These are phyloP conservation scores for Platerodrilus igneus DNA, from an alignment of 2,888 invertebrate species.

Conservation along the genomic window DNA sequence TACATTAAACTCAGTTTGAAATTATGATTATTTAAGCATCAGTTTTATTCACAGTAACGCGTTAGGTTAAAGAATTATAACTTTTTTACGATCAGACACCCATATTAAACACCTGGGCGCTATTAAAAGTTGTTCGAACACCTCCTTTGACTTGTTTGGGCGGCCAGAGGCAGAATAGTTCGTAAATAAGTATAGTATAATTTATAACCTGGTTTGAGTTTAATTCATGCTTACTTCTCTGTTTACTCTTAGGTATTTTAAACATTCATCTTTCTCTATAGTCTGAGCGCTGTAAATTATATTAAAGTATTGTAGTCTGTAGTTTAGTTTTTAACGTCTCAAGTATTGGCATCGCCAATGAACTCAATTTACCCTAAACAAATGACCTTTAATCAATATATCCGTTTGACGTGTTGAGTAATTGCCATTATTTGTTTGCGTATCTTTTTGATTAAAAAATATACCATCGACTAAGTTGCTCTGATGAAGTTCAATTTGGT, in stretches of 20 bases:
- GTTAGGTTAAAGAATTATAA: slow-evolving; percentile 39
- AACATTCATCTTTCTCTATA: slow-evolving; percentile 31
- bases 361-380: no score
- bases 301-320: slow-evolving; percentile 38
- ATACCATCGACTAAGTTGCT: no score
- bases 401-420: no score
- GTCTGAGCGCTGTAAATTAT: slow-evolving; percentile 40
- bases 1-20: slow-evolving; percentile 34
- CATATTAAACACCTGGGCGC: slow-evolving; percentile 37
- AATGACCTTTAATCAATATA: no score
- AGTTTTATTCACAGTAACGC: slow-evolving; percentile 35
- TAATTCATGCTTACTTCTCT: slow-evolving; percentile 38
- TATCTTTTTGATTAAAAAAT: no score
- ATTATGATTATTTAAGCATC: slow-evolving; percentile 41
- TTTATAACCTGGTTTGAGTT: slow-evolving; percentile 39
- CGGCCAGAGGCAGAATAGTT: slow-evolving; percentile 33
- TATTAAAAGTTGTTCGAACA: slow-evolving; percentile 35
- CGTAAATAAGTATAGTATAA: slow-evolving; percentile 36
- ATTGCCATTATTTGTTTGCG: no score
- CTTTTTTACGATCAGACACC: slow-evolving; percentile 38
- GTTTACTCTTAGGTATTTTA: slow-evolving; percentile 17
- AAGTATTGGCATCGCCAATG: slow-evolving; percentile 34
- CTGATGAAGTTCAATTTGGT: no score
- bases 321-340: slow-evolving; percentile 33
- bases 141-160: slow-evolving; percentile 36